Conservation (phyloP, 2,888 invertebrate species). For the Lasioglossum zephyrum region DNA sequence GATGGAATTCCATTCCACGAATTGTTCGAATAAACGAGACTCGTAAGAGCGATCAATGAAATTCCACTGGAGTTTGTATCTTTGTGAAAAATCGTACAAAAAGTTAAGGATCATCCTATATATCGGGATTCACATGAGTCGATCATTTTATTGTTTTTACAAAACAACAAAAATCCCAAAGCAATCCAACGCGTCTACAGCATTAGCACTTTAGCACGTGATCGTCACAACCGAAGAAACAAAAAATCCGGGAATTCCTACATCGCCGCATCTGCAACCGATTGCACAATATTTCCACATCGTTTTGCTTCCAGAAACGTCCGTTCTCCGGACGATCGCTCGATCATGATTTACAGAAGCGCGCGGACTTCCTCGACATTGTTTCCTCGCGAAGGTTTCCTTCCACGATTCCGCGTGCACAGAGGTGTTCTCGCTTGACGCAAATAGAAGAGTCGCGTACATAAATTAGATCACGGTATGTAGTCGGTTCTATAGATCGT, state of each 20-base stretch:
- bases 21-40: neutral
- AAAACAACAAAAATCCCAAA: neutral
- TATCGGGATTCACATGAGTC: neutral
- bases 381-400: neutral
- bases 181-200: neutral
- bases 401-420: slow-evolving; percentile 46
- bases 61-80: neutral
- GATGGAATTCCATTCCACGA: neutral
- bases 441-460: neutral
- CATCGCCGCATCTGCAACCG: neutral
- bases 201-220: neutral
- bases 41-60: neutral
- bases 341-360: neutral
- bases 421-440: slow-evolving; percentile 30
- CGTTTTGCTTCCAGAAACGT: neutral
- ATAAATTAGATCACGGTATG: slow-evolving; percentile 29
- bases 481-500: neutral
- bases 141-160: neutral
- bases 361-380: slow-evolving; percentile 1
- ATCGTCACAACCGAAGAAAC: neutral
- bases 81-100: neutral
- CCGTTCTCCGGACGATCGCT: slow-evolving; percentile 3
- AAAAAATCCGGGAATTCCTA: neutral
- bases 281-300: neutral
- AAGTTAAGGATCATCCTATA: no score